These are phyloP conservation scores for Nanorana parkeri DNA, from an alignment of 2,113 vertebrate genomes.

Conservation along the genomic window DNA sequence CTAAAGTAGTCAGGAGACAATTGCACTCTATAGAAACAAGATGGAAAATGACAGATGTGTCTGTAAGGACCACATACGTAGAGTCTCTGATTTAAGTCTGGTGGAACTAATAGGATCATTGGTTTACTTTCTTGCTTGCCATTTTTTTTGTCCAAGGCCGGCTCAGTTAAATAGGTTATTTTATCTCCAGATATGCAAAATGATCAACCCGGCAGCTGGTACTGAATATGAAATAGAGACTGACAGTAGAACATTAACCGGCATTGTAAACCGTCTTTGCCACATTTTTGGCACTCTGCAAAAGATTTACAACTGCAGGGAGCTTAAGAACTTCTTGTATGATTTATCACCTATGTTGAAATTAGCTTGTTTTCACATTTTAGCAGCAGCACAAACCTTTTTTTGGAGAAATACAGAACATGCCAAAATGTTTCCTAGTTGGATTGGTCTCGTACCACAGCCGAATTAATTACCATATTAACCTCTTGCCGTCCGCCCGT, in stretches of 20 bases:
- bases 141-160: constrained; percentile 78
- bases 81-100: constrained; percentile 87
- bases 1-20: constrained; percentile 64
- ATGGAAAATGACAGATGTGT: constrained; percentile 84
- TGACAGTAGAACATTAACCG: constrained; percentile 26
- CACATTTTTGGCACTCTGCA: constrained; percentile 11
- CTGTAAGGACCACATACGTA: constrained; percentile 84
- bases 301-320: constrained; percentile 39
- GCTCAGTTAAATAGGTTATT: constrained; percentile 76
- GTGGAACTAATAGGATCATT: constrained; percentile 90
- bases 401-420: too few species aligned
- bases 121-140: constrained; percentile 76
- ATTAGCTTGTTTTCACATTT: constrained; percentile 13
- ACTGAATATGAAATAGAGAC: constrained; percentile 63
- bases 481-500: too few species aligned
- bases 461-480: too few species aligned
- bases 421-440: too few species aligned
- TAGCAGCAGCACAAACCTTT: neutral
- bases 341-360: neutral
- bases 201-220: constrained; percentile 70
- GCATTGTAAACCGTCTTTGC: neutral
- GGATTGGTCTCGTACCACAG: too few species aligned
- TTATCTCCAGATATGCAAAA: constrained; percentile 76
- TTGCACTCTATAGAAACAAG: constrained; percentile 70
- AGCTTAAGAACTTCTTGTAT: neutral